Evolutionary conservation across 2,113 vertebrate species (phyloP).

Genomic region (Salvelinus sp.): DNA sequence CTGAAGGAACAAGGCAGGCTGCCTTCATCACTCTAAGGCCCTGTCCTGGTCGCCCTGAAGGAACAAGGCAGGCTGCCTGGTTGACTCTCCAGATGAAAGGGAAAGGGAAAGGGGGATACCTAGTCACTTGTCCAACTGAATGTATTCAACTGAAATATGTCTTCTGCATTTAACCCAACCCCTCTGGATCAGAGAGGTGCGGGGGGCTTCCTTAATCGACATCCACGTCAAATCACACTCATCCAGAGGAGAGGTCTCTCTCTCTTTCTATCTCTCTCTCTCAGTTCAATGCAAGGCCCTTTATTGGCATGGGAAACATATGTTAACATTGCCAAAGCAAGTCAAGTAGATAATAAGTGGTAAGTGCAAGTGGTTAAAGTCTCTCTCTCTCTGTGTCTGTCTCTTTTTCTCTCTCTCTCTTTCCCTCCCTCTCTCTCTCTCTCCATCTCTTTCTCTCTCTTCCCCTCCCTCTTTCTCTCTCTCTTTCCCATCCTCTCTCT

Average conservation of each 20-base stretch:
- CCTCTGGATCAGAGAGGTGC: no score
- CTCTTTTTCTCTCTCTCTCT: background rate
- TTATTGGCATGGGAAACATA: no score
- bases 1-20: no score
- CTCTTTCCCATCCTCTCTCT: conserved; percentile 11
- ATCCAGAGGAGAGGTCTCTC: background rate
- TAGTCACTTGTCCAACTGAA: no score
- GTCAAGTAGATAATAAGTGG: no score
- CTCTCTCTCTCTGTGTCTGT: background rate
- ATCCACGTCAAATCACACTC: background rate
- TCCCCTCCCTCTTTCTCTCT: background rate
- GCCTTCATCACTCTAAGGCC: no score
- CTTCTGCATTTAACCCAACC: no score
- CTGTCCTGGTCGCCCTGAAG: no score
- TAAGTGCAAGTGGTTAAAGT: no score
- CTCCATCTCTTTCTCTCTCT: background rate
- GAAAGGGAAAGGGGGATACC: background rate
- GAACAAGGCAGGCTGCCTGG: background rate
- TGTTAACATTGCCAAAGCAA: no score
- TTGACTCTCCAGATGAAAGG: background rate
- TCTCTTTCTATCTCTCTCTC: background rate
- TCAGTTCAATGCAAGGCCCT: background rate
- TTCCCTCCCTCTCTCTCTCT: background rate
- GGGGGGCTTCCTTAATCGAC: no score
- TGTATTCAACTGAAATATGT: no score